Conservation (phyloP, 2,888 invertebrate genomes). For the Bruchidius siliquastri region DNA sequence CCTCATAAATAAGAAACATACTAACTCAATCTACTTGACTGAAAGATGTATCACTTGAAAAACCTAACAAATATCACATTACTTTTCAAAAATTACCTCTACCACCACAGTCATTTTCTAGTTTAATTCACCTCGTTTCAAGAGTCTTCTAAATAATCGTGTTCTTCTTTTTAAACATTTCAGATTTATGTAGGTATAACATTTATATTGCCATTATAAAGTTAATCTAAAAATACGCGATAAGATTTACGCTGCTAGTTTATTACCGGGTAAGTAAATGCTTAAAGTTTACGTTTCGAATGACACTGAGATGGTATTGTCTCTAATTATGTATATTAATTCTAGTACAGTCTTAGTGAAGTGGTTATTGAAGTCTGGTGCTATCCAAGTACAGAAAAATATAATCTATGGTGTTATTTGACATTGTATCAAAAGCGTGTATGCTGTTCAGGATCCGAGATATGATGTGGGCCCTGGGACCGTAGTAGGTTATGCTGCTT, state of each 20-base stretch:
- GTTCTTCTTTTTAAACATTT: neutral
- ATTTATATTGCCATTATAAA: constrained; percentile 2
- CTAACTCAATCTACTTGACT: too few species aligned
- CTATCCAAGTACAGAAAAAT: too few species aligned
- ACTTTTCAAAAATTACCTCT: neutral
- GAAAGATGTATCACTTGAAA: neutral
- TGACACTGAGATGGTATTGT: neutral
- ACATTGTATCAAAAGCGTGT: too few species aligned
- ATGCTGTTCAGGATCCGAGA: too few species aligned
- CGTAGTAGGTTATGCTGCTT: too few species aligned
- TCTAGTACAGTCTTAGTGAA: neutral
- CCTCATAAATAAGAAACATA: too few species aligned
- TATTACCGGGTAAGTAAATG: neutral
- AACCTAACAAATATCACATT: neutral
- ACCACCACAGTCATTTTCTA: neutral
- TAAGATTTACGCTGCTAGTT: neutral
- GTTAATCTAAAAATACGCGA: neutral
- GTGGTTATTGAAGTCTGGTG: neutral
- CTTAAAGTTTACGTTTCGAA: neutral
- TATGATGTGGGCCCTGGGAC: too few species aligned
- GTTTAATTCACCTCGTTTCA: neutral
- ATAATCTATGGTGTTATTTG: too few species aligned
- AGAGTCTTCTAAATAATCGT: neutral
- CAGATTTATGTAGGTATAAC: neutral
- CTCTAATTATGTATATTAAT: neutral